Evolutionary conservation across 2,113 vertebrate genomes (phyloP), one percentile per base, ranked within the genome.

Genomic region (Stigmatopora argus): DNA sequence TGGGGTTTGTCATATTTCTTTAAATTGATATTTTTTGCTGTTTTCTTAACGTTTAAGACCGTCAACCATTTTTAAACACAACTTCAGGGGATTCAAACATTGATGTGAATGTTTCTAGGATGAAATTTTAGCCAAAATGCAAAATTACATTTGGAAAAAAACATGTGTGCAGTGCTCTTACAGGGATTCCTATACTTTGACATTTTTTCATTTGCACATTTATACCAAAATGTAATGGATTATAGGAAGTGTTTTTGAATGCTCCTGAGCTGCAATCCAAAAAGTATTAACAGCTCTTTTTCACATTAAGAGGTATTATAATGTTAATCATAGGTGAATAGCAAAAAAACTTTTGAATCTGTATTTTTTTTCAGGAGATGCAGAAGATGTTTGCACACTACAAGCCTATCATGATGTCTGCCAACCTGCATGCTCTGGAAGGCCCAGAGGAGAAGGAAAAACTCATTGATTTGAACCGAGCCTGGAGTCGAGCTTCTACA

Each of bases 321-420:
- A 49, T 18, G 5, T 18, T 23, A 7, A 23, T 26, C 26, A 17
- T 18, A 35, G 26, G 3, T 14, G 56, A 19, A 9, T 38, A 5
- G 11, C 44, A 11, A 41, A 19, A 12, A 18, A 1, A 2, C 2
- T 44, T 17, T 44, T 14, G 31, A 15, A 55, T 8, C 10, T 26
- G n/a, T 18, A 3, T 18, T 31, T 59, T 38, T 35, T 18, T 46
- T 23, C 74, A 98, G 96, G 92, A 95, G 68, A 87, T 91, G 75
- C 78, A 94, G 62, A 93, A 91, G 78, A 81, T 68, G 34, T 95
- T 95, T 70, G 81, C 92, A 3, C 87, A 80, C 82, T 92, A 95
- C 85, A 94, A 95, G 80, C 86, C 93, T 0, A 67, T 91, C 65
- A 73, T 96, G 85, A 87, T 91, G 72, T 94, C 93, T 0, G 72